Evolutionary conservation across 2,888 invertebrate species (phyloP), one percentile per base, ranked within the genome.

Genomic region (Lasioglossum vierecki): DNA sequence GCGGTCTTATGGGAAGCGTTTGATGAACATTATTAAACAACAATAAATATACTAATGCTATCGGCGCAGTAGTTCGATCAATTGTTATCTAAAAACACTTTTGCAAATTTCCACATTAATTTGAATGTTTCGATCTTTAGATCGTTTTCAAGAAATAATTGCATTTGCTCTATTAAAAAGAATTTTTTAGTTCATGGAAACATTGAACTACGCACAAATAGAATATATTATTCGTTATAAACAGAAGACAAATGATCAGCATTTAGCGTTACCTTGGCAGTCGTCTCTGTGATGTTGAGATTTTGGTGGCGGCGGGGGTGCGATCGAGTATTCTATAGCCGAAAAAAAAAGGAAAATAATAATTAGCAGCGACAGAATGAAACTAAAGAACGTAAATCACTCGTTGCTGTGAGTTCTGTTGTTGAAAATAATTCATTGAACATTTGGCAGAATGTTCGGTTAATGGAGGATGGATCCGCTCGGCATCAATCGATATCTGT

Each of bases 261-360:
- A 60, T 76, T 15, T 85, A 80, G 82, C 89, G 92, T 95, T 95
- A 95, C 95, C 95, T 95, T 94, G 94, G 85, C 93, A 92, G 88
- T 94, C 94, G 93, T 93, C 93, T 93, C 93, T 93, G 94, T 92
- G 94, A 93, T 94, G 94, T 89, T 94, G 94, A 92, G 93, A 94
- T 94, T 95, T 95, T 91, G 95, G 94, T 85, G 95, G 95, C 90
- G 95, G 95, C 90, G 94, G 94, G 89, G 94, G 94, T 93, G 94
- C 94, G 92, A 93, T 94, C 94, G 93, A 92, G 93, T 94, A 94
- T 93, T 95, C 95, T 95, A 95, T 91, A 91, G 89, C 88, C 88
- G 87, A 89, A 92, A 91, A 82, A 82, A 89, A 90, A 92, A 91
- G 76, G 80, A 91, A 92, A 92, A 91, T 85, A 92, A 92, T 90